Conservation (phyloP, 2,797 vertebrate genomes). For the Scomberomorus guttatus region DNA sequence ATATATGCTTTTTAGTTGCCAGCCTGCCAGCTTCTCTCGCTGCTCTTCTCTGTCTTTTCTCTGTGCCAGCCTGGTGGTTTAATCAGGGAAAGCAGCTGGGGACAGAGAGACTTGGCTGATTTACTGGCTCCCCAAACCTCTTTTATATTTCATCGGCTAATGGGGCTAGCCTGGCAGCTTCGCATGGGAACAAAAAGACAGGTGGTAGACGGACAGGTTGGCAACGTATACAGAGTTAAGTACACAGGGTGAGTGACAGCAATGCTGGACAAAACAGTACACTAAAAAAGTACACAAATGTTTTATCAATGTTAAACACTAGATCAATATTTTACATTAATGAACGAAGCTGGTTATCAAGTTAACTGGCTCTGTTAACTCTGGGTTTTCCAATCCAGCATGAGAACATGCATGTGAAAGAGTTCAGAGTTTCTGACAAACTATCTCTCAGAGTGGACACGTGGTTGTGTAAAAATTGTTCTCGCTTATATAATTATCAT, state of each 20-base stretch:
- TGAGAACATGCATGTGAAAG: too few relatives aligned
- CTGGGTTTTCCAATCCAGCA: too few relatives aligned
- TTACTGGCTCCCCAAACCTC: slow-evolving; percentile 58
- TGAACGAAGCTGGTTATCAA: too few relatives aligned
- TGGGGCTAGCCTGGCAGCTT: slow-evolving; percentile 42
- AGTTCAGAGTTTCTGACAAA: too few relatives aligned
- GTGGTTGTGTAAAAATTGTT: too few relatives aligned
- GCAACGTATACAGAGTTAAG: slow-evolving; percentile 17
- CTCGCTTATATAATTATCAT: too few relatives aligned
- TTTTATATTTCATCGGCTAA: slow-evolving; percentile 60
- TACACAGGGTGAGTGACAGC: slow-evolving; percentile 25
- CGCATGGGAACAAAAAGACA: slow-evolving; percentile 32
- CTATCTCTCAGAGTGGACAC: too few relatives aligned
- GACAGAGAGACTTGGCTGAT: slow-evolving; percentile 57
- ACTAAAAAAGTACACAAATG: too few relatives aligned
- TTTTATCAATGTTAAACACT: not conserved
- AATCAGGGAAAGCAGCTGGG: slow-evolving; percentile 76
- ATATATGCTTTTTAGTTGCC: slow-evolving; percentile 22
- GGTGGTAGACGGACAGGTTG: slow-evolving; percentile 42
- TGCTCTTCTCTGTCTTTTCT: slow-evolving; percentile 45
- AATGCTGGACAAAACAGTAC: not conserved
- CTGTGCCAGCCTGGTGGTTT: slow-evolving; percentile 54
- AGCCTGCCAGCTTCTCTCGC: slow-evolving; percentile 30
- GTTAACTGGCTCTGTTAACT: too few relatives aligned
- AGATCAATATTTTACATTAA: not conserved